phyloP scores from a whole-genome alignment of 35 echinoderm and acorn worm species.

The Heliocidaris erythrogramma region DNA sequence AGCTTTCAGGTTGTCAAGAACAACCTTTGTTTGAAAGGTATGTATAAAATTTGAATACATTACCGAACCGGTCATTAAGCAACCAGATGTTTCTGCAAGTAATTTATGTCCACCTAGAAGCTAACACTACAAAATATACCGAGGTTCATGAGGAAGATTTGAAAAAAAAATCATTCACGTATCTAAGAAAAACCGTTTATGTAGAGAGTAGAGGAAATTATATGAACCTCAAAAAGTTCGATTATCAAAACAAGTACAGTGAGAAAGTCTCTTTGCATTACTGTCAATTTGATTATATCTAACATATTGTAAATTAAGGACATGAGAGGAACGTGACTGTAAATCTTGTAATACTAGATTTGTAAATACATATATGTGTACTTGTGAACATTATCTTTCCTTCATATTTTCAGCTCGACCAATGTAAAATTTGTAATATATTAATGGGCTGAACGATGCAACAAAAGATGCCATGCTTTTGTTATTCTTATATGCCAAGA shows the following conservation, averaged over 20 bases:
- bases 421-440: constrained; percentile 27
- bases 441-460: constrained; percentile 11
- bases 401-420: constrained; percentile 13
- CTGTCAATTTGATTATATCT: neutral
- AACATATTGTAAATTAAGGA: neutral
- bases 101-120: too few species aligned
- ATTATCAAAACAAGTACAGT: neutral
- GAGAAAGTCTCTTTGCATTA: neutral
- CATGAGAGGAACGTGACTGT: constrained; percentile 10
- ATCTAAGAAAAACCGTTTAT: neutral
- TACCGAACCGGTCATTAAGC: too few species aligned
- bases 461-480: neutral
- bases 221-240: neutral
- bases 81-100: too few species aligned
- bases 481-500: neutral
- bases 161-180: neutral
- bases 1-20: too few species aligned
- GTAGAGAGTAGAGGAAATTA: too few species aligned
- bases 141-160: neutral
- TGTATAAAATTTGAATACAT: too few species aligned
- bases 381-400: constrained; percentile 27
- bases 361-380: constrained; percentile 45
- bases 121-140: too few species aligned
- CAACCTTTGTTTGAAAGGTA: too few species aligned
- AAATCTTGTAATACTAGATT: constrained; percentile 34